phyloP scores from a whole-genome alignment of 2,797 vertebrate species.

The Pangasius krempfi region DNA sequence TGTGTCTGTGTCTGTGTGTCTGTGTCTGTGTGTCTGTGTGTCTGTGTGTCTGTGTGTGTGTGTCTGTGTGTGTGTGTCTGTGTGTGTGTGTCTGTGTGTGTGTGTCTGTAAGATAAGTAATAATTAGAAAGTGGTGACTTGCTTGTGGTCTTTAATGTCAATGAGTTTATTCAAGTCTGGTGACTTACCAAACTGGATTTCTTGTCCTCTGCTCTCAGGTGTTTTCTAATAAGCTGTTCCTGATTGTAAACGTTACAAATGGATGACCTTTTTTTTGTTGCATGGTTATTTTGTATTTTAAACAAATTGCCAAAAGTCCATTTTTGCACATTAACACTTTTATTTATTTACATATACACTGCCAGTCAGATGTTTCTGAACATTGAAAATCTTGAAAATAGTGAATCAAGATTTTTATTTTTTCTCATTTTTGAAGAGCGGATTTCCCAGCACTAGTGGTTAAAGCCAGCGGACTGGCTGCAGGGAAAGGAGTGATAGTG shows the following conservation, averaged over 20 bases:
- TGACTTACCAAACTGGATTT: not conserved
- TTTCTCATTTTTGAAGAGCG: conserved; percentile 71
- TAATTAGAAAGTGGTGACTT: not conserved
- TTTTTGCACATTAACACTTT: not conserved
- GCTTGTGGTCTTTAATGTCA: not conserved
- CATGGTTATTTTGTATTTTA: not conserved
- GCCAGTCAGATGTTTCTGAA: not conserved
- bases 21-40: not conserved
- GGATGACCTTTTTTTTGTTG: not conserved
- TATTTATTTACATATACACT: not conserved
- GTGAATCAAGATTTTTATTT: not conserved
- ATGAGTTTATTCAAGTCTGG: not conserved
- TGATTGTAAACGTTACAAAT: not conserved
- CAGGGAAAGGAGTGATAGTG: conserved; percentile 95
- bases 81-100: not conserved
- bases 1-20: not conserved
- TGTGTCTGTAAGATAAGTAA: not conserved
- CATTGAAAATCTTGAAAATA: not conserved
- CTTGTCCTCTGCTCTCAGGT: not conserved
- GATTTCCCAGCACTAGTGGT: conserved; percentile 92
- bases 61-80: too few relatives aligned
- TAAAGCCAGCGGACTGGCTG: conserved; percentile 95
- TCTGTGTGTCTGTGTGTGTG: too few relatives aligned
- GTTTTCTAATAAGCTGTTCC: not conserved
- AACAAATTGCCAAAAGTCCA: not conserved